phyloP scores from a whole-genome alignment of 2,113 vertebrate species.

The Columba livia region DNA sequence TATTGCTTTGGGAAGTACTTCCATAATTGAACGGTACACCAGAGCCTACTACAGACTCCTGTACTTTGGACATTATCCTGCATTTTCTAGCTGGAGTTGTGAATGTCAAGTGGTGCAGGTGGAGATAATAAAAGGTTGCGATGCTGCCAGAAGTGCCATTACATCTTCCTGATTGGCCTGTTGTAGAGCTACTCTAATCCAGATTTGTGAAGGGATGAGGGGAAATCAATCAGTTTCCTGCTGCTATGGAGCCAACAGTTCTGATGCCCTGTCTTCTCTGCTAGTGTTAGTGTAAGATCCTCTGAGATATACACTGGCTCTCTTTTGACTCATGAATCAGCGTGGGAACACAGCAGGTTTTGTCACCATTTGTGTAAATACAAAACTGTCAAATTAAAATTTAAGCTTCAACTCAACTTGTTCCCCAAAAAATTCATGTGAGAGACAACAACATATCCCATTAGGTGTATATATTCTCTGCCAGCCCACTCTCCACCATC shows the following conservation, averaged over 20 bases:
- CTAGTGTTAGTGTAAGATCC: background rate
- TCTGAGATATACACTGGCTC: background rate
- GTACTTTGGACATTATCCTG: background rate
- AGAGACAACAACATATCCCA: background rate
- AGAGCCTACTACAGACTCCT: background rate
- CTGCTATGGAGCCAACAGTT: constrained; percentile 13
- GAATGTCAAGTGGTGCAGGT: constrained; percentile 53
- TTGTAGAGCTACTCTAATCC: constrained; percentile 38
- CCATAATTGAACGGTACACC: background rate
- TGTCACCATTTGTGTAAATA: background rate
- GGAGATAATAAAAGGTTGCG: constrained; percentile 43
- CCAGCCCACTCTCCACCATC: background rate
- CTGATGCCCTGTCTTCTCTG: background rate
- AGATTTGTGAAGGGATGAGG: constrained; percentile 17
- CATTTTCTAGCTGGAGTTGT: background rate
- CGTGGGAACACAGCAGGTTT: background rate
- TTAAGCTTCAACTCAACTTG: background rate
- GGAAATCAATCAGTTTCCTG: constrained; percentile 39
- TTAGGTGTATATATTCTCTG: background rate
- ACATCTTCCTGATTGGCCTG: constrained; percentile 23
- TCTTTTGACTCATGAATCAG: background rate
- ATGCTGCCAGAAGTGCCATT: constrained; percentile 14
- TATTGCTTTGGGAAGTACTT: background rate
- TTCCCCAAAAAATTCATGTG: background rate
- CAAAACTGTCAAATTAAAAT: constrained; percentile 3